A percentile compares a stretch with the other conserved stretches of the same genome.
phyloP scores from a whole-genome alignment of 2,797 vertebrate species.

The Tadarida brasiliensis region DNA sequence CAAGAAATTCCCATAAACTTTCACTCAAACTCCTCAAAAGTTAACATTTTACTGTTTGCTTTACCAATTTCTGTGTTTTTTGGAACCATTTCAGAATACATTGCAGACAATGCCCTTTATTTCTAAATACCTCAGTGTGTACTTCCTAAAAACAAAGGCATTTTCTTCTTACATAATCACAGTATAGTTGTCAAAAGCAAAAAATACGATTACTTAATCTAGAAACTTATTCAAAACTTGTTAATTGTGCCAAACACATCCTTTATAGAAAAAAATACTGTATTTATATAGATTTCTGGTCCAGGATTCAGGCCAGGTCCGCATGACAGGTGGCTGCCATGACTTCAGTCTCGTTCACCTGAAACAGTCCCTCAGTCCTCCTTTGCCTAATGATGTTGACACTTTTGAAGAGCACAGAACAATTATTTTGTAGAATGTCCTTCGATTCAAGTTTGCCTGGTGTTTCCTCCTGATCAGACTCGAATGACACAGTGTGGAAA shows the following conservation, averaged over 20 bases:
- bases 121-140: neutral
- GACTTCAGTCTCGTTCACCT: neutral
- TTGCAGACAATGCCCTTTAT: neutral
- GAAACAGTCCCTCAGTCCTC: neutral
- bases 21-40: neutral
- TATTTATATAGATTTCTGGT: no score
- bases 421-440: neutral
- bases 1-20: neutral
- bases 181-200: constrained; percentile 8
- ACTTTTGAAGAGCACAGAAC: neutral
- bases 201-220: neutral
- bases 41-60: constrained; percentile 19
- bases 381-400: neutral
- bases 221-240: neutral
- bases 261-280: neutral
- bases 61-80: neutral
- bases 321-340: neutral
- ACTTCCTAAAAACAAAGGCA: neutral
- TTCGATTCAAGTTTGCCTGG: neutral
- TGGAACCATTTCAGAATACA: neutral
- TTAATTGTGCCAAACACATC: neutral
- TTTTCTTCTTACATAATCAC: neutral
- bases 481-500: no score
- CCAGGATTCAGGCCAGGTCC: neutral
- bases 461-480: neutral